These are phyloP conservation scores for Dysmachus trigonus DNA, from an alignment of 2,888 invertebrate genomes.

Conservation along the genomic window DNA sequence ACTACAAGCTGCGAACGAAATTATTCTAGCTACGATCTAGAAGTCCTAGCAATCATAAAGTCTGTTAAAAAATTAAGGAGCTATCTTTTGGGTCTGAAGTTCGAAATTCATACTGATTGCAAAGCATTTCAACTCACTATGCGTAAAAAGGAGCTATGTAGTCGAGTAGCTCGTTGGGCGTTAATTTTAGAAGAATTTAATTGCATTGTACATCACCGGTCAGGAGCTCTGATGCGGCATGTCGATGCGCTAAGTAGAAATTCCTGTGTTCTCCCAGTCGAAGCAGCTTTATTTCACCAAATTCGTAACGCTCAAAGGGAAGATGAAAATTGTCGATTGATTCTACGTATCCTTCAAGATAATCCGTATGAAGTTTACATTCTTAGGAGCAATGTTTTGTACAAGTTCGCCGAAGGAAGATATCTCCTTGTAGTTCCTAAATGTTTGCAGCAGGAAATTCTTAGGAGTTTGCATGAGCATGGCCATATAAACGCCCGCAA, in stretches of 20 bases:
- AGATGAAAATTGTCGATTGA: too few relatives aligned
- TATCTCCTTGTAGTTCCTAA: too few relatives aligned
- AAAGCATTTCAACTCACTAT: background rate
- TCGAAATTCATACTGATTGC: background rate
- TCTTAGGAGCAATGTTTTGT: background rate
- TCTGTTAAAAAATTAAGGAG: slow-evolving; percentile 2
- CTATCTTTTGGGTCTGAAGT: background rate
- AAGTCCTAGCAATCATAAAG: slow-evolving; percentile 10
- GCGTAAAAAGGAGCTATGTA: background rate
- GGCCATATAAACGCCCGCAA: too few relatives aligned
- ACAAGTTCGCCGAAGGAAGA: background rate
- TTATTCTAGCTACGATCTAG: slow-evolving; percentile 16
- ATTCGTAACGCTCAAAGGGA: too few relatives aligned
- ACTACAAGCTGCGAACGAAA: background rate
- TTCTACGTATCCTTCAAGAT: background rate
- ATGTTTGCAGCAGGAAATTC: too few relatives aligned
- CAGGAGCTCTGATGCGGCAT: background rate
- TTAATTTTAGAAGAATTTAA: background rate
- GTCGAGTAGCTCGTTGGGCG: background rate
- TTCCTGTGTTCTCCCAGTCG: too few relatives aligned
- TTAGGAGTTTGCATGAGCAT: too few relatives aligned
- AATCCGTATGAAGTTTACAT: background rate
- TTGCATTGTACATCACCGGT: background rate
- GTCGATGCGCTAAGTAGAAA: too few relatives aligned
- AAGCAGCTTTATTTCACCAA: too few relatives aligned